phyloP scores from a whole-genome alignment of 2,797 vertebrate species.

The Falco concolor region DNA sequence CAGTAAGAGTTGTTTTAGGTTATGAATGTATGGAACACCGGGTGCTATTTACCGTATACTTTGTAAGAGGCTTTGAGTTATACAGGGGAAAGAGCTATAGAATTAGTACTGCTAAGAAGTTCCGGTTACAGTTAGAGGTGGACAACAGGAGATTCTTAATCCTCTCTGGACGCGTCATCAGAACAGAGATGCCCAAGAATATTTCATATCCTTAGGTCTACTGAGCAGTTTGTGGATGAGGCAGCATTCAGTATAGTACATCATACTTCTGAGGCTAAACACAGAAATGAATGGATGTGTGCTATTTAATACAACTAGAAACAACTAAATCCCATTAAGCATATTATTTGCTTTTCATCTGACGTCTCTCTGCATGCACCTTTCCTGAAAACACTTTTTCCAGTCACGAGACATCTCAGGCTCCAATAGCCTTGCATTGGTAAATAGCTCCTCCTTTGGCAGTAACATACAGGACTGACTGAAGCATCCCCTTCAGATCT shows the following conservation, averaged over 20 bases:
- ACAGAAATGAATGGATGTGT: neutral
- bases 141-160: neutral
- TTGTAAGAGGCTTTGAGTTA: neutral
- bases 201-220: neutral
- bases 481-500: neutral
- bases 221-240: neutral
- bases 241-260: rapidly evolving
- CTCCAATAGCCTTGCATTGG: neutral
- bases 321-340: neutral
- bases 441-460: neutral
- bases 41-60: neutral
- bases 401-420: neutral
- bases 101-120: neutral
- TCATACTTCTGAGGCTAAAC: neutral
- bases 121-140: neutral
- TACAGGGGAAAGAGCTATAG: neutral
- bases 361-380: neutral
- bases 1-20: neutral
- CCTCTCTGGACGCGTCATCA: neutral
- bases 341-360: rapidly evolving
- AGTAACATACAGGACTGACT: neutral
- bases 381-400: neutral
- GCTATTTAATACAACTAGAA: neutral
- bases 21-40: neutral
- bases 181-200: neutral